Conservation (phyloP, 2,113 vertebrate species). For the Dipodomys spectabilis region DNA sequence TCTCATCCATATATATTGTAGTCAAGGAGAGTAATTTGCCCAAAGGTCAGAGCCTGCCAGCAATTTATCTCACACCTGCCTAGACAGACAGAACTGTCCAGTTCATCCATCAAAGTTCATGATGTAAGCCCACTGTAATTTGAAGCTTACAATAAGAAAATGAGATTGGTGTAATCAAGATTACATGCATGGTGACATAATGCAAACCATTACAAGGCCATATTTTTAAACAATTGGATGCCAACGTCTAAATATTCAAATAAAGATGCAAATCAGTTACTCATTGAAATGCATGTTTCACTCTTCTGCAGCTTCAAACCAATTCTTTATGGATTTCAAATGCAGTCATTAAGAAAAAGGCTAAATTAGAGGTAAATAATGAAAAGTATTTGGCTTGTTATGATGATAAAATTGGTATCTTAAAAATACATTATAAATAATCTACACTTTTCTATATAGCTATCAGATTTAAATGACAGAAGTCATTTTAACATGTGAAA, state of each 20-base stretch:
- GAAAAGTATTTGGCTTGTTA: not conserved
- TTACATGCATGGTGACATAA: constrained; percentile 65
- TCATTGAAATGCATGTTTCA: constrained; percentile 24
- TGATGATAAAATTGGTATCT: not conserved
- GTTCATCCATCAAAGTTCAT: constrained; percentile 91
- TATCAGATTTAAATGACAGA: not conserved
- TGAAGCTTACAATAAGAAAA: constrained; percentile 81
- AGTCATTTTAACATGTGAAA: not conserved
- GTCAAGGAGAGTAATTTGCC: constrained; percentile 90
- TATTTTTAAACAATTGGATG: constrained; percentile 65
- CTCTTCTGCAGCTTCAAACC: not conserved
- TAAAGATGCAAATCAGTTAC: not conserved
- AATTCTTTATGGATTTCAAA: not conserved
- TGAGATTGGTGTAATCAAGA: constrained; percentile 73
- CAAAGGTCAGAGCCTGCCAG: constrained; percentile 87
- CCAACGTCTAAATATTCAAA: constrained; percentile 43
- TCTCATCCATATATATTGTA: constrained; percentile 89
- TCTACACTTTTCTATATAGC: not conserved
- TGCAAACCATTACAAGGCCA: not conserved
- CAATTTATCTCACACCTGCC: constrained; percentile 85
- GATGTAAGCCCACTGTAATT: constrained; percentile 87
- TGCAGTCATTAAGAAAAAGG: constrained; percentile 31
- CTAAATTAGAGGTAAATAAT: not conserved
- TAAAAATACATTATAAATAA: not conserved
- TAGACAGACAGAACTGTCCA: constrained; percentile 79